Base-by-base conservation (phyloP, 2,113 vertebrate species). In the Gallinago jamesoni region DNA sequence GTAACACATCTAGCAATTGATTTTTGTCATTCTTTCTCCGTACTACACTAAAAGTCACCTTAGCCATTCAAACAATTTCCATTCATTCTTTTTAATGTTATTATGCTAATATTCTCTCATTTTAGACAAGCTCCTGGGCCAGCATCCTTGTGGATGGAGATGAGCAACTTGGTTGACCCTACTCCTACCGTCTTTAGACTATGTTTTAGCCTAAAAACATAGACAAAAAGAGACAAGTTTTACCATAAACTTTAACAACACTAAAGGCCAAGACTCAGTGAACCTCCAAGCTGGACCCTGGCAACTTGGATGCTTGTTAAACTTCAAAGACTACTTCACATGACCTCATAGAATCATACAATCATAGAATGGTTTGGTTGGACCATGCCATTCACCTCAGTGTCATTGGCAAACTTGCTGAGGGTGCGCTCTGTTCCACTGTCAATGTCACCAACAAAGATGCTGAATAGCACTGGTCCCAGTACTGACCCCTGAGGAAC, bases 81-180 rank as follows among this genome's bases (percentile, higher is more conserved):
- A 48, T 3, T n/a, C 28, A 60, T 2, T 11, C 50, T 77, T 79
- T 80, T 31, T 37, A 55, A 53, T 22, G 15, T n/a, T 35, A 37
- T 37, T 24, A 22, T 16, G 30, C 22, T 47, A 59, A 47, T 52
- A 31, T 41, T 64, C 20, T 39, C 10, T 27, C 17, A 39, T 84
- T 72, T 53, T 72, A 47, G 57, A 53, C 45, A 57, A 47, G 17
- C 13, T 83, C 10, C 39, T 83, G 50, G 11, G 28, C 19, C 33
- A 50, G 9, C 7, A 23, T 39, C 5, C 7, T 52, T 6, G 4
- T 1, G 1, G 11, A 45, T 8, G 3, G 6, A 14, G 13, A 3
- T 27, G 23, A 60, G 8, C 2, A 76, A 3, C 9, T 57, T 60
- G 7, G 3, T 14, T 48, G 7, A 7, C 12, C 10, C 7, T n/a